Evolutionary conservation across 2,113 vertebrate genomes (phyloP).

Genomic region (Chitala chitala): DNA sequence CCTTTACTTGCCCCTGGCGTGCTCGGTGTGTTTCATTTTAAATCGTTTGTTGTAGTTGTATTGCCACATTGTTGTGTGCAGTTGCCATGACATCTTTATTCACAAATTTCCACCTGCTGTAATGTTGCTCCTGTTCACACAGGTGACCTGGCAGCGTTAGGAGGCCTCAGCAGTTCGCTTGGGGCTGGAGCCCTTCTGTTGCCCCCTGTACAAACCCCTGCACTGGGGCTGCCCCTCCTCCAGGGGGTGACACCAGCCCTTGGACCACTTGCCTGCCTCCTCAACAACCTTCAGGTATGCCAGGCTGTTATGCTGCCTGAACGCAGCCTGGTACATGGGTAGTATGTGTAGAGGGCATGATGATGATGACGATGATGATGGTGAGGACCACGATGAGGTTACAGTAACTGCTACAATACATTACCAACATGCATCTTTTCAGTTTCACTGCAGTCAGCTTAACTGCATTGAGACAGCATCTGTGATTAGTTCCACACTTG

Average conservation of each 20-base stretch:
- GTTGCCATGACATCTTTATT: too few relatives aligned
- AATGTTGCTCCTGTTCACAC: constrained; percentile 20
- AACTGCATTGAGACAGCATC: too few relatives aligned
- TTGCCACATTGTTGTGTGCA: too few relatives aligned
- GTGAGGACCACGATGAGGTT: not conserved
- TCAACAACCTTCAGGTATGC: constrained; percentile 57
- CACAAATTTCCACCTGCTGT: too few relatives aligned
- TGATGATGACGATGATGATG: not conserved
- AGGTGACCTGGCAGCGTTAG: constrained; percentile 73
- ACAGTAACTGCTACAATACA: not conserved
- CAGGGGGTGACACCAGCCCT: constrained; percentile 60
- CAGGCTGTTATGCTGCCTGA: too few relatives aligned
- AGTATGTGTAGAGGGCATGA: too few relatives aligned
- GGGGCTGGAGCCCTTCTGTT: constrained; percentile 62
- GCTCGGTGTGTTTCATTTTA: constrained; percentile 58
- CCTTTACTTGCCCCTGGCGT: constrained; percentile 61
- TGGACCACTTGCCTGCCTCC: constrained; percentile 49
- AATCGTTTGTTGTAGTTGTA: too few relatives aligned
- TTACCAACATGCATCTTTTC: not conserved
- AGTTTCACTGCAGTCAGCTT: too few relatives aligned
- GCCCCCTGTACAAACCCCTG: constrained; percentile 66
- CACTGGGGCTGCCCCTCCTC: constrained; percentile 75
- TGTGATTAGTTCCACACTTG: too few relatives aligned
- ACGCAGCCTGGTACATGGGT: not conserved
- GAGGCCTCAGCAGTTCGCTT: constrained; percentile 61